Conservation (phyloP, 2,888 invertebrate species). For the Mellilla xanthometata region DNA sequence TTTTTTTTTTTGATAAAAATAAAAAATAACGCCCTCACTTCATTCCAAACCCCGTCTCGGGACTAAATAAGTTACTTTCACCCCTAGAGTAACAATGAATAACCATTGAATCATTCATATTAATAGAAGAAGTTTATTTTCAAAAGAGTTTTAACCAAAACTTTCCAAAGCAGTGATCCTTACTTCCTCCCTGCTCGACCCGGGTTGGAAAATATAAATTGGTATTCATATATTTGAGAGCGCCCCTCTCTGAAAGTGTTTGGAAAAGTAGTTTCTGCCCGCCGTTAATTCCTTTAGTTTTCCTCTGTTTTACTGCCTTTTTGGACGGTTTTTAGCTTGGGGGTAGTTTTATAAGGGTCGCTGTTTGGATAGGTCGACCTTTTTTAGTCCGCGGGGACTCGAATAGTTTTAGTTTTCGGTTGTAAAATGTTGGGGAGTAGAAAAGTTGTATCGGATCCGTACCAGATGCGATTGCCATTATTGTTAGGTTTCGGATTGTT, state of each 20-base stretch:
- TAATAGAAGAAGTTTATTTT: too few species aligned
- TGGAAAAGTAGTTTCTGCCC: conserved; percentile 77
- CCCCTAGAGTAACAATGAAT: too few species aligned
- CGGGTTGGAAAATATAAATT: conserved; percentile 76
- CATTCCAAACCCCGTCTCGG: too few species aligned
- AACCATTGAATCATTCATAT: too few species aligned
- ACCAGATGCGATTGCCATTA: conserved; percentile 9
- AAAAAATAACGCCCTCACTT: too few species aligned
- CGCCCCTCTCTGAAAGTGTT: conserved; percentile 64
- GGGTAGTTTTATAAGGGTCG: conserved; percentile 76
- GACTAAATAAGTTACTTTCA: too few species aligned
- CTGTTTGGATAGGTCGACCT: conserved; percentile 80
- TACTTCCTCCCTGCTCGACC: conserved; percentile 45
- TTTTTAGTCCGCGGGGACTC: conserved; percentile 70
- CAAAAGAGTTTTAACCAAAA: too few species aligned
- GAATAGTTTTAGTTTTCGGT: conserved; percentile 68
- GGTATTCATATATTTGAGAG: conserved; percentile 77
- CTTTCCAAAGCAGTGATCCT: too few species aligned
- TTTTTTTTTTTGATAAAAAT: too few species aligned
- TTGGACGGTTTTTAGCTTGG: conserved; percentile 72
- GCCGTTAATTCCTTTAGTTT: conserved; percentile 80
- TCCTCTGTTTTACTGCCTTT: conserved; percentile 82
- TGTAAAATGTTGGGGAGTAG: conserved; percentile 65
- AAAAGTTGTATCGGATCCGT: conserved; percentile 53
- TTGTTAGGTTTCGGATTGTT: too few species aligned